Evolutionary conservation across 2,113 vertebrate species (phyloP), one percentile per base, ranked within the genome.

Genomic region (Sylvietta virens): DNA sequence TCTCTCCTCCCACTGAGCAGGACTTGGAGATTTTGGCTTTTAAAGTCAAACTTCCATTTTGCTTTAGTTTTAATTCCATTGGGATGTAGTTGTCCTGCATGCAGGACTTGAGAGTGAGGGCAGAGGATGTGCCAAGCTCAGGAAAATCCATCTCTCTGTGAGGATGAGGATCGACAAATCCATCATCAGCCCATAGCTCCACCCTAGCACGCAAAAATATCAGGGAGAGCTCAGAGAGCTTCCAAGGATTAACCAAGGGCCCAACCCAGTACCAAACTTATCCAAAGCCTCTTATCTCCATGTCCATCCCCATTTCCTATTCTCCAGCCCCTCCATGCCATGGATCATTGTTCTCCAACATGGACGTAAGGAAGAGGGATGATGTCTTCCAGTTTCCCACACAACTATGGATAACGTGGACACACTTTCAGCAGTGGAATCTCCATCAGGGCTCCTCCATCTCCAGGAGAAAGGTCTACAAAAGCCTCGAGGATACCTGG

Each of bases 291-390:
- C 4, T 40, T 22, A 53, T 48, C 30, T 69, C 47, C 40, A 10
- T 1, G 6, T 31, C 64, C 13, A 17, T n/a, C n/a, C 16, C 44
- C 57, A 45, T 10, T 54, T 42, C 61, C 26, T 13, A 28, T 92
- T 70, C 89, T 67, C 47, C 56, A 64, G 13, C 13, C 22, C 28
- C 11, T 81, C 44, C 30, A 33, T 0, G 17, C 19, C 24, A 28
- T 0, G 1, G 4, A 5, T 81, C 70, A 53, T 81, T 69, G 24
- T 58, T 69, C 31, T 53, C 54, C 2, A 1, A 5, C 15, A 7
- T 1, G 3, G 50, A 61, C 0, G 0, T 16, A 48, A 51, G 44
- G 27, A 48, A 48, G 4, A 40, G 13, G 13, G 72, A 73, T 7
- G 54, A 57, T 45, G 58, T 13, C 44, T 91, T 40, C 42, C 51